Base-by-base conservation (phyloP, 2,797 vertebrate species). In the Phylloscopus collybita region DNA sequence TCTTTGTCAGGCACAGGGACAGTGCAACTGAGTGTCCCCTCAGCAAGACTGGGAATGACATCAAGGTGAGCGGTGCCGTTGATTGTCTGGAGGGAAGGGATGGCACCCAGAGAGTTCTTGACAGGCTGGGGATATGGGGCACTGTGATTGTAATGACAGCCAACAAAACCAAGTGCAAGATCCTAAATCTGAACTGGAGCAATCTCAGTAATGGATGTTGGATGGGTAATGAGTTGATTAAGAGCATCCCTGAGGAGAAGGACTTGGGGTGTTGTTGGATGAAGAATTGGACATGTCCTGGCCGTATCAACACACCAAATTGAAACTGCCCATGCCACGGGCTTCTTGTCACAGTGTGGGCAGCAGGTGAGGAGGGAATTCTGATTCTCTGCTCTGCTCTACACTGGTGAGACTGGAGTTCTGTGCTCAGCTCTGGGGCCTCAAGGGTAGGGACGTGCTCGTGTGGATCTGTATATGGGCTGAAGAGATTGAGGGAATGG, bases 281-380 rank as follows among this genome's bases (percentile, higher is more conserved):
- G n/a, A 38, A 21, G n/a, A 32, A 16, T 0, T 20, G 27, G 17
- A 13, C 50, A 26, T 20, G 25, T 1, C 25, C 15, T 22, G 19
- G 25, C 26, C 16, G 25, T 8, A 13, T 13, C 32, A 54, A 79
- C 8, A 19, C 0, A 0, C 4, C 13, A 11, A 36, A 36, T 7
- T 44, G 12, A 36, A 20, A 32, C 27, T 12, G 17, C 22, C 16
- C 21, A 3, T 36, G n/a, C 21, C 26, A 12, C 36, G 50, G 50
- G 16, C 3, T 47, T 27, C 19, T 17, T 16, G 11, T 16, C n/a
- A 56, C 5, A 32, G n/a, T 8, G 27, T 10, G n/a, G 27, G n/a
- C 16, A 47, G 22, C 11, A 6, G n/a, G 13, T 32, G 51, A 66
- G n/a, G n/a, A 45, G 13, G n/a, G 9, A 30, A 66, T 79, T 66